Percentiles rank a stretch among this genome's conserved stretches.
Conservation (phyloP, 2,797 vertebrate species). For the Poecilia gillii region DNA sequence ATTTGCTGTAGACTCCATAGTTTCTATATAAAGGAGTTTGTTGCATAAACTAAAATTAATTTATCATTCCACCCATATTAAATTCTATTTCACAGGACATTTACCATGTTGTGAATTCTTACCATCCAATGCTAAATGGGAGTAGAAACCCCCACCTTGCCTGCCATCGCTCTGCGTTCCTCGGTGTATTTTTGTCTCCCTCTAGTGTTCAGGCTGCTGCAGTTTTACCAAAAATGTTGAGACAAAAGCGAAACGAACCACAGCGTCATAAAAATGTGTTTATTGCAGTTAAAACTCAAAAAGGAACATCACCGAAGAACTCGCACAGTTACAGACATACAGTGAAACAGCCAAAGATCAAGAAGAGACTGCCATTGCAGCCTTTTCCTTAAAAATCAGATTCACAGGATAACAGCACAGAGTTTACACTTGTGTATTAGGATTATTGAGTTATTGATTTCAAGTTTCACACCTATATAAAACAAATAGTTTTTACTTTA, state of each 20-base stretch:
- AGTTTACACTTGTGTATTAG: constrained; percentile 30
- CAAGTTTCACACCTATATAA: constrained; percentile 58
- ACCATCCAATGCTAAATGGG: background rate
- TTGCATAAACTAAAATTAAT: background rate
- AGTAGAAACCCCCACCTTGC: background rate
- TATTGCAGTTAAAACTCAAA: constrained; percentile 76
- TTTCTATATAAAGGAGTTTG: too few species aligned
- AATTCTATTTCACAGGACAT: background rate
- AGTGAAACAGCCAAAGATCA: constrained; percentile 33
- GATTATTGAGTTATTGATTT: constrained; percentile 45
- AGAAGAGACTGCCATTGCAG: constrained; percentile 44
- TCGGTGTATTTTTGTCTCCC: constrained; percentile 60
- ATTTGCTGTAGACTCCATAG: background rate
- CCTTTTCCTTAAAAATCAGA: constrained; percentile 42
- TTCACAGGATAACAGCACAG: constrained; percentile 51
- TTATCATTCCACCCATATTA: background rate
- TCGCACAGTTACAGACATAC: constrained; percentile 46
- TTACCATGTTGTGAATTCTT: background rate
- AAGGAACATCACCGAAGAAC: constrained; percentile 51
- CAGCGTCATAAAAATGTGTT: constrained; percentile 77
- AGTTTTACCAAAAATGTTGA: background rate
- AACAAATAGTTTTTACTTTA: constrained; percentile 60
- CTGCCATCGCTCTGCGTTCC: background rate
- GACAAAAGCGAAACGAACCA: background rate
- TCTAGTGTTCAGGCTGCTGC: constrained; percentile 61